Evolutionary conservation across 2,113 vertebrate genomes (phyloP).

Genomic region (Plectropomus leopardus): DNA sequence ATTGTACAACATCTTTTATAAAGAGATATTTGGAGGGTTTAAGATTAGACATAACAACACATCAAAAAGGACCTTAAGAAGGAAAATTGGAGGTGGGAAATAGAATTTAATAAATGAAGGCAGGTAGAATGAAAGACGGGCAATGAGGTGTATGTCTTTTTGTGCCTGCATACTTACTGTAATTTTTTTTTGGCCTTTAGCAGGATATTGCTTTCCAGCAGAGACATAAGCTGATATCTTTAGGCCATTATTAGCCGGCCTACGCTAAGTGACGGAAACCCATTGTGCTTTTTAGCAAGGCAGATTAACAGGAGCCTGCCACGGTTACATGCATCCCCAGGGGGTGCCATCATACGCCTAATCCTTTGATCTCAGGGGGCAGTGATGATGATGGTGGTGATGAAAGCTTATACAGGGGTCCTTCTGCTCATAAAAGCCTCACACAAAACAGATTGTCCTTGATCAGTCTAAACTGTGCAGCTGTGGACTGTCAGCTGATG

Average conservation of each 20-base stretch:
- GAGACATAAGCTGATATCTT: slow-evolving; percentile 56
- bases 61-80: too few species aligned
- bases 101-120: neutral
- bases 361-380: slow-evolving; percentile 60
- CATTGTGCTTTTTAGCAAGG: slow-evolving; percentile 59
- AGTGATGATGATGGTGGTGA: slow-evolving; percentile 10
- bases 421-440: slow-evolving; percentile 38
- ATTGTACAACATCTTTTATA: neutral
- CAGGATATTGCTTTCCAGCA: slow-evolving; percentile 38
- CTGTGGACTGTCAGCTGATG: slow-evolving; percentile 41
- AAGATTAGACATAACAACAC: neutral
- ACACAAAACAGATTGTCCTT: slow-evolving; percentile 41
- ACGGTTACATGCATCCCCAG: slow-evolving; percentile 23
- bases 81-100: neutral
- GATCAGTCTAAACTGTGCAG: slow-evolving; percentile 37
- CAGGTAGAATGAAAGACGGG: neutral
- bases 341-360: slow-evolving; percentile 57
- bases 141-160: neutral
- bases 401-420: slow-evolving; percentile 30
- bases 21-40: neutral
- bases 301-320: slow-evolving; percentile 66
- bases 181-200: neutral
- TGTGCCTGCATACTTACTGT: neutral
- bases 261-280: slow-evolving; percentile 25
- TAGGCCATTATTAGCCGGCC: slow-evolving; percentile 51